Base-by-base conservation (phyloP, 2,888 invertebrate species). In the Notocelia uddmanniana region DNA sequence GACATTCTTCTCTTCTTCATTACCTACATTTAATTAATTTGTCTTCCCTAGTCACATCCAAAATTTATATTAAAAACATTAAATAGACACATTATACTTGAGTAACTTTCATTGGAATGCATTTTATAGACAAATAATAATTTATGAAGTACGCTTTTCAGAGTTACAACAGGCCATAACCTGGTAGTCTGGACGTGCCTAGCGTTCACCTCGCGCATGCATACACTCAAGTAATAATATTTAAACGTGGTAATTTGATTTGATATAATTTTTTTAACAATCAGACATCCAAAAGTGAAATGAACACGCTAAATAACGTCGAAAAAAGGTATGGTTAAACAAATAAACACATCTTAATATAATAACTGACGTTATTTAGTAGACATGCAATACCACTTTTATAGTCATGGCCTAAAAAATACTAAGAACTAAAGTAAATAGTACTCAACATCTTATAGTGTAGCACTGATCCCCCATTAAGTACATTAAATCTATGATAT, bases 61-160 rank as follows among this genome's bases (percentile, higher is more conserved):
- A 60, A 60, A 59, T 21, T 21, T 37, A 69, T 54, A 69, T 52
- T 48, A 41, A 52, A 54, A 66, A 66, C 66, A 45, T 59, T 59
- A 48, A 60, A 60, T 71, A 71, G 59, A 71, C 59, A 71, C 66
- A 59, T 64, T 52, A 59, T 67, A 66, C 23, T 45, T 34, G 66
- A 59, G 59, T 67, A 71, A 67, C 66, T 67, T 57, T 57, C 45
- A 69, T 19, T 71, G 71, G 71, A 71, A 71, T 71, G 71, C 66
- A 66, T 54, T 60, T 55, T 54, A 50, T 59, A 71, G 66, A 71
- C 59, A 54, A 58, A 69, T 37, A 23, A 11, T 50, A 48, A 63
- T 34, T 26, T 54, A 52, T 11, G 23, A 58, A 58, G 50, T 50
- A 58, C 58, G 19, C 57, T 64, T 60, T 57, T 34, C 26, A 58